Evolutionary conservation across 1,140 invertebrate genomes (phyloP), one percentile per base, ranked within the genome.

Genomic region (Aculops lycopersici): DNA sequence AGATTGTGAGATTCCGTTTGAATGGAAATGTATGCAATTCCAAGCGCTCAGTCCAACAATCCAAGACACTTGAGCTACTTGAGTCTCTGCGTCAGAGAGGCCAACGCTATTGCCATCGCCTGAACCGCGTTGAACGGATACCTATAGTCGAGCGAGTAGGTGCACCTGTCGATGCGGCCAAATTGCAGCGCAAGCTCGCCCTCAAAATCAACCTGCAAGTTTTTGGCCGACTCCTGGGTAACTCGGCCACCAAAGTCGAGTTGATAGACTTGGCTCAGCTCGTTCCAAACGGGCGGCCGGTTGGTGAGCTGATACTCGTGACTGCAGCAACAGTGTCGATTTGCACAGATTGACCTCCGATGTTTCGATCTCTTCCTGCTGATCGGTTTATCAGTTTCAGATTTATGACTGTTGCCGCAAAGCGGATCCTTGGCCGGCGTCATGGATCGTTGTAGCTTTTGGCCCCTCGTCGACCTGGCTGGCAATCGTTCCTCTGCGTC

Each of bases 251-350:
- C 88, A 63, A 95, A 97, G 60, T 97, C 90, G 15, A 97, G 62
- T 53, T 97, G 90, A 60, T 97, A 97, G 4, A 97, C 90, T 58
- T 97, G 88, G 53, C 78, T 88, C 53, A 79, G 78, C 58, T 95
- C 90, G 58, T 97, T 97, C 90, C 90, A 97, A 68, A 97, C 78
- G 3, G 90, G 90, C 24, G 86, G 84, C 58, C 95, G 95, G 57
- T 97, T 97, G 55, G 92, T 78, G 78, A 95, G 84, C 15, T 84
- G 69, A 53, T 92, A 79, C 56, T 86, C 74, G 18, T 69, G 44
- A 38, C 47, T 50, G 4, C 31, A 21, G 17, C 37, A 41, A 39
- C 16, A 41, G 45, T 41, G 36, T 44, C 35, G 45, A n/a, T n/a
- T n/a, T n/a, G 13, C 36, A 41, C 20, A 37, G 31, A 35, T 42